Evolutionary conservation across 2,113 vertebrate species (phyloP).

Genomic region (Ginglymostoma cirratum): DNA sequence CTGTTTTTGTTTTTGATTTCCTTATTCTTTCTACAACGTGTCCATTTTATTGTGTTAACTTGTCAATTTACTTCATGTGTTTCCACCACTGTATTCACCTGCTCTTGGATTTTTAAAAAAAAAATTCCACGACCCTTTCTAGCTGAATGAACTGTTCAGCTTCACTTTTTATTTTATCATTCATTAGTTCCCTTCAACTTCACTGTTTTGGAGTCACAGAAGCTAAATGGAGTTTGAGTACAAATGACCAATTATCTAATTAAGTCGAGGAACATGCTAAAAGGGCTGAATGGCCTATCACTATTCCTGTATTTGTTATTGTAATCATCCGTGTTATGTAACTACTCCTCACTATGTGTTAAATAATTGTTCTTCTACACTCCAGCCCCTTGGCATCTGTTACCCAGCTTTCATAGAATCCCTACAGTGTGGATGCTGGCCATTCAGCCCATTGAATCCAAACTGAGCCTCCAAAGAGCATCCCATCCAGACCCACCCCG

Average conservation of each 20-base stretch:
- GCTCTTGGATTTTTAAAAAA: neutral
- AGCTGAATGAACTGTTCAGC: neutral
- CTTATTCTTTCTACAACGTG: neutral
- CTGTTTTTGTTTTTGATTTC: too few relatives aligned
- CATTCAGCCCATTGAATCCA: too few relatives aligned
- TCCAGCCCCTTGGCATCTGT: too few relatives aligned
- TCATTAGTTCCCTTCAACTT: neutral
- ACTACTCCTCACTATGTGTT: too few relatives aligned
- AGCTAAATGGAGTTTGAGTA: neutral
- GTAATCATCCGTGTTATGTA: neutral
- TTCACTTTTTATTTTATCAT: neutral
- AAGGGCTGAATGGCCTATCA: neutral
- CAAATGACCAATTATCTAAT: neutral
- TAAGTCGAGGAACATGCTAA: neutral
- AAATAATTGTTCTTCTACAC: too few relatives aligned
- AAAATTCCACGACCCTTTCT: neutral
- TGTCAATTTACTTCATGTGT: neutral
- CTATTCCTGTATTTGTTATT: neutral
- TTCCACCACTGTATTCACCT: neutral
- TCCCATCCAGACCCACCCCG: too few relatives aligned
- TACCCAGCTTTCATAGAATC: too few relatives aligned
- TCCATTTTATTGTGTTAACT: neutral
- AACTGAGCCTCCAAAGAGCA: too few relatives aligned
- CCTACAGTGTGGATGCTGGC: too few relatives aligned
- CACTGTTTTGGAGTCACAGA: neutral